These are phyloP conservation scores for Dusona sp. DNA, from an alignment of 2,888 invertebrate genomes.

Conservation along the genomic window DNA sequence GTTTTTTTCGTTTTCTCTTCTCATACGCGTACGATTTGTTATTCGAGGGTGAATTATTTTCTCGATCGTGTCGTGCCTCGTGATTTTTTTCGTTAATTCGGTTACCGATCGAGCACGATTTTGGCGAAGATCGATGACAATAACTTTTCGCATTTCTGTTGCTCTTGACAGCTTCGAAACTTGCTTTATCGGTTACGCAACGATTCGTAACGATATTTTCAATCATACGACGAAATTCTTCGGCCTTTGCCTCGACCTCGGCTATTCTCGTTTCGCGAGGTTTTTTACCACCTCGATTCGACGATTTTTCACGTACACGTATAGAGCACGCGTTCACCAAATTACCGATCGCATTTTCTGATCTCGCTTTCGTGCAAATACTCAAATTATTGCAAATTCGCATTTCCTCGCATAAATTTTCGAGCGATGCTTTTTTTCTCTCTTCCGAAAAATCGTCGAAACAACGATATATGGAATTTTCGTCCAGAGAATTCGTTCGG, in stretches of 20 bases:
- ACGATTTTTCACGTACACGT: slow-evolving; percentile 54
- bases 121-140: slow-evolving; percentile 61
- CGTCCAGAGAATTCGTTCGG: slow-evolving; percentile 77
- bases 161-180: slow-evolving; percentile 39
- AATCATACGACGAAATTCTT: slow-evolving; percentile 75
- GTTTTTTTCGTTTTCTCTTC: slow-evolving; percentile 77
- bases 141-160: slow-evolving; percentile 43
- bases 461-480: slow-evolving; percentile 73
- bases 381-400: slow-evolving; percentile 61
- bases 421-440: slow-evolving; percentile 69
- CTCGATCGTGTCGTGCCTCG: slow-evolving; percentile 29
- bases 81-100: slow-evolving; percentile 45
- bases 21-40: slow-evolving; percentile 67
- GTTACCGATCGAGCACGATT: slow-evolving; percentile 7
- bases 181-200: slow-evolving; percentile 54
- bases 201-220: slow-evolving; percentile 73
- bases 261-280: slow-evolving; percentile 64
- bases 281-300: slow-evolving; percentile 35
- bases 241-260: slow-evolving; percentile 74
- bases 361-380: slow-evolving; percentile 73
- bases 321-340: slow-evolving; percentile 47
- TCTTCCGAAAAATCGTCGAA: slow-evolving; percentile 37
- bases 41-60: slow-evolving; percentile 54
- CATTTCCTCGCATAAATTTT: slow-evolving; percentile 69
- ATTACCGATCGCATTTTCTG: slow-evolving; percentile 74